Percentiles rank a stretch among this genome's conserved stretches.
These are phyloP conservation scores for Oryzias melastigma DNA, from an alignment of 2,113 vertebrate genomes.

Conservation along the genomic window DNA sequence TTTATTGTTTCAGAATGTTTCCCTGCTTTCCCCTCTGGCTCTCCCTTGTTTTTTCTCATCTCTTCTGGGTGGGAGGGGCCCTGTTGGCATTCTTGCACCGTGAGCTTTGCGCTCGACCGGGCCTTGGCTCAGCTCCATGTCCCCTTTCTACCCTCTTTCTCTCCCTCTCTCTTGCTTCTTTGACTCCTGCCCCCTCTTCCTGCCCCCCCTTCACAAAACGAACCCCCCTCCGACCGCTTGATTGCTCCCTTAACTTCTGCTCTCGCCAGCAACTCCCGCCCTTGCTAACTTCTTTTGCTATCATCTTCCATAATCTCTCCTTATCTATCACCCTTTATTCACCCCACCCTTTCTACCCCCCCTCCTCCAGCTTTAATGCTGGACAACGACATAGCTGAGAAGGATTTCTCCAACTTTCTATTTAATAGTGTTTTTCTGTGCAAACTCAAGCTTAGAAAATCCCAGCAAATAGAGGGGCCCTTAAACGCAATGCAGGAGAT, in stretches of 20 bases:
- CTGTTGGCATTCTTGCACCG: slow-evolving; percentile 67
- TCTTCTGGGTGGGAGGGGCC: slow-evolving; percentile 38
- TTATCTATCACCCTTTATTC: slow-evolving; percentile 34
- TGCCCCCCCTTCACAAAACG: slow-evolving; percentile 22
- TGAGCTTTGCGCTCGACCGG: slow-evolving; percentile 65
- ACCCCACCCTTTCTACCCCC: slow-evolving; percentile 26
- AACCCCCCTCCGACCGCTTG: slow-evolving; percentile 39
- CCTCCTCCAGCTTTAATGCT: slow-evolving; percentile 57
- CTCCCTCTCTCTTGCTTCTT: slow-evolving; percentile 55
- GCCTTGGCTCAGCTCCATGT: slow-evolving; percentile 67
- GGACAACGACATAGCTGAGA: slow-evolving; percentile 64
- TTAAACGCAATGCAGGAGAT: no score
- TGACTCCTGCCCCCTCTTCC: slow-evolving; percentile 50
- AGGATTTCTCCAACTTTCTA: slow-evolving; percentile 26
- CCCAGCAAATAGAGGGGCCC: no score
- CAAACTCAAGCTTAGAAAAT: no score
- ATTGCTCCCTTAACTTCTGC: slow-evolving; percentile 38
- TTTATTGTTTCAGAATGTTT: slow-evolving; percentile 26
- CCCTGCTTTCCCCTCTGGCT: slow-evolving; percentile 13
- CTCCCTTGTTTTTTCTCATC: slow-evolving; percentile 14
- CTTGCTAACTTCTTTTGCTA: slow-evolving; percentile 31
- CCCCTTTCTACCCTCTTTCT: slow-evolving; percentile 45
- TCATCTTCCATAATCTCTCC: slow-evolving; percentile 50
- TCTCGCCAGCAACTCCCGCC: slow-evolving; percentile 38
- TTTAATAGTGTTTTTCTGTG: no score